phyloP scores from a whole-genome alignment of 2,797 vertebrate species.

The Crypturellus tataupa region DNA sequence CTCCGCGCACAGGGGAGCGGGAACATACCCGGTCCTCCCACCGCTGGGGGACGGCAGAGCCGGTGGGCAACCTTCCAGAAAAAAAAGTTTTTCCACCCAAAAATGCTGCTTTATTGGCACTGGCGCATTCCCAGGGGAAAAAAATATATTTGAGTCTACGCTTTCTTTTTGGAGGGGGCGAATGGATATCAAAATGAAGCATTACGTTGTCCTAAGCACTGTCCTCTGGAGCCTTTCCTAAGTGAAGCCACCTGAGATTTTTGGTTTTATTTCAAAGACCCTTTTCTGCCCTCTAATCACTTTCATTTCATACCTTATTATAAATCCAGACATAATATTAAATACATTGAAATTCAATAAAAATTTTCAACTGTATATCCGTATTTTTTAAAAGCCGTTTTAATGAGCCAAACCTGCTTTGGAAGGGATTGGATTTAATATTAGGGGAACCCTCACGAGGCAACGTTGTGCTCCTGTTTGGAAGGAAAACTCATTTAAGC shows the following conservation, averaged over 20 bases:
- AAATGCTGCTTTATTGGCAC: neutral
- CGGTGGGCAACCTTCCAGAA: neutral
- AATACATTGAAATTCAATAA: conserved; percentile 25
- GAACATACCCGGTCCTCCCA: neutral
- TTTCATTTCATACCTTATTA: conserved; percentile 13
- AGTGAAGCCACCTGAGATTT: neutral
- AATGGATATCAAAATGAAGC: neutral
- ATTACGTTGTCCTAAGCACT: neutral
- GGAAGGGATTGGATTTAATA: conserved; percentile 16
- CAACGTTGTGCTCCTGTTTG: neutral
- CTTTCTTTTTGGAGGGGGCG: neutral
- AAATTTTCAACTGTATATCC: neutral
- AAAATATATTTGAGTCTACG: neutral
- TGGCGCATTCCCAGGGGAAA: neutral
- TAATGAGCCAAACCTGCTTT: neutral
- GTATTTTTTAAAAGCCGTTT: conserved; percentile 17
- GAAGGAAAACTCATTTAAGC: neutral
- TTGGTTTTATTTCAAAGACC: neutral
- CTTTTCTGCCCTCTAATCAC: neutral
- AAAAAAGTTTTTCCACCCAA: neutral
- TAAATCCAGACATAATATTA: conserved; percentile 11
- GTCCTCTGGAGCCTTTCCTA: neutral
- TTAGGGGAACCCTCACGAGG: neutral
- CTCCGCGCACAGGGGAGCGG: neutral
- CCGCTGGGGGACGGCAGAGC: neutral